Conservation (phyloP, 2,797 vertebrate species). For the Smutsia temminckii region DNA sequence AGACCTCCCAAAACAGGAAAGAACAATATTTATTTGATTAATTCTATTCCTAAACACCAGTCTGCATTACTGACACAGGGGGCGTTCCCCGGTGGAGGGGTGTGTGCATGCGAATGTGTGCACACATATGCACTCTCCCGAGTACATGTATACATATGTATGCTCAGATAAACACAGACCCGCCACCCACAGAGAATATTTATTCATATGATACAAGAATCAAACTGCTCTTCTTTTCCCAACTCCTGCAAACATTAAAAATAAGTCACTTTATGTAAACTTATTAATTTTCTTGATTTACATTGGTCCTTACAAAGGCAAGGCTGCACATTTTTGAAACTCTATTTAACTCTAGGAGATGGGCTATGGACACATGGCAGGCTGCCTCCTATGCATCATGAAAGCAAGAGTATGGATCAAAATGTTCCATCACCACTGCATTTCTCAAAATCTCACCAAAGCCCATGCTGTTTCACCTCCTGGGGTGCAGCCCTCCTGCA, state of each 20-base stretch:
- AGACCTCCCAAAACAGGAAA: conserved; percentile 55
- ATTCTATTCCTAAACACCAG: conserved; percentile 58
- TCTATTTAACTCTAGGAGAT: background rate
- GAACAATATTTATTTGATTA: conserved; percentile 66
- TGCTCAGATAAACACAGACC: conserved; percentile 18
- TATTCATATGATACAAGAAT: conserved; percentile 30
- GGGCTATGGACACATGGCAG: background rate
- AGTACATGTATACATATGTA: background rate
- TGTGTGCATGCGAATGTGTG: background rate
- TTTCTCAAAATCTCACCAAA: background rate
- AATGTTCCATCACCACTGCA: accelerated
- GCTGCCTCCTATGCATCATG: background rate
- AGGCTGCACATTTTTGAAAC: background rate
- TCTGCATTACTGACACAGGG: background rate
- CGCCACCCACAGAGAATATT: conserved; percentile 56
- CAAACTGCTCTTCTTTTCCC: conserved; percentile 31
- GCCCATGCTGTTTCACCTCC: accelerated
- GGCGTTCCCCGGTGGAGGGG: background rate
- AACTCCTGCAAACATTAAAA: conserved; percentile 46
- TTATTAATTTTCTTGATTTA: conserved; percentile 33
- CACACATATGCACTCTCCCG: background rate
- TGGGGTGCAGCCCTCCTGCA: background rate
- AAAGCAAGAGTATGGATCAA: background rate
- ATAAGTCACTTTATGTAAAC: conserved; percentile 42
- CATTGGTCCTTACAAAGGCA: background rate